phyloP scores from a whole-genome alignment of 2,888 invertebrate genomes.

The Spisula solida region DNA sequence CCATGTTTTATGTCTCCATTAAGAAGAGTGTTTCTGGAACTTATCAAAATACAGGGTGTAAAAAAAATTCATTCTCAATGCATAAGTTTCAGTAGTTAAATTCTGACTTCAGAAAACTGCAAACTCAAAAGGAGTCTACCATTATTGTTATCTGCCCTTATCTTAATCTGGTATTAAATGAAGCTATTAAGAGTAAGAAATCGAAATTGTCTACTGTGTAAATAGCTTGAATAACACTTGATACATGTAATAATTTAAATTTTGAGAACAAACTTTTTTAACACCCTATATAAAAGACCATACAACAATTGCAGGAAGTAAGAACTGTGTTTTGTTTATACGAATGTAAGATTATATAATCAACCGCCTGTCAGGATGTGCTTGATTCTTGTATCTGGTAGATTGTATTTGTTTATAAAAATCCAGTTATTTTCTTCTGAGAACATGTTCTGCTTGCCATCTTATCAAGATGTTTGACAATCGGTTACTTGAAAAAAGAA shows the following conservation, averaged over 20 bases:
- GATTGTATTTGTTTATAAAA: neutral
- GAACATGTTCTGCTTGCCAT: conserved; percentile 4
- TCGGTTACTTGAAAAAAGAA: neutral
- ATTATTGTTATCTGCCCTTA: too few relatives aligned
- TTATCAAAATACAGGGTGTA: too few relatives aligned
- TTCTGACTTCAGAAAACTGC: too few relatives aligned
- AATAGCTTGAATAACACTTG: too few relatives aligned
- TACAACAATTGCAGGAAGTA: neutral
- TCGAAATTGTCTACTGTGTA: too few relatives aligned
- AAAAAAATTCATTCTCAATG: too few relatives aligned
- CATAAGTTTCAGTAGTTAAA: too few relatives aligned
- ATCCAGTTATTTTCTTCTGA: conserved; percentile 1
- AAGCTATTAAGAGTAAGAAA: too few relatives aligned
- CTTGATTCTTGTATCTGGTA: conserved; percentile 17
- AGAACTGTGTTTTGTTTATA: conserved; percentile 14
- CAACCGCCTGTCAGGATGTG: neutral
- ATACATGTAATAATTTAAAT: too few relatives aligned
- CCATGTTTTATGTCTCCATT: neutral
- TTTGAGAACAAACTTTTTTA: too few relatives aligned
- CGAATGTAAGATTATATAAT: conserved; percentile 6
- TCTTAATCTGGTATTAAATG: too few relatives aligned
- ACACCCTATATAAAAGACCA: neutral
- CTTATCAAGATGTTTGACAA: conserved; percentile 11
- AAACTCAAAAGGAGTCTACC: too few relatives aligned
- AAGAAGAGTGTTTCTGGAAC: neutral